Conservation (phyloP, 2,797 vertebrate species). For the Antennarius maculatus region DNA sequence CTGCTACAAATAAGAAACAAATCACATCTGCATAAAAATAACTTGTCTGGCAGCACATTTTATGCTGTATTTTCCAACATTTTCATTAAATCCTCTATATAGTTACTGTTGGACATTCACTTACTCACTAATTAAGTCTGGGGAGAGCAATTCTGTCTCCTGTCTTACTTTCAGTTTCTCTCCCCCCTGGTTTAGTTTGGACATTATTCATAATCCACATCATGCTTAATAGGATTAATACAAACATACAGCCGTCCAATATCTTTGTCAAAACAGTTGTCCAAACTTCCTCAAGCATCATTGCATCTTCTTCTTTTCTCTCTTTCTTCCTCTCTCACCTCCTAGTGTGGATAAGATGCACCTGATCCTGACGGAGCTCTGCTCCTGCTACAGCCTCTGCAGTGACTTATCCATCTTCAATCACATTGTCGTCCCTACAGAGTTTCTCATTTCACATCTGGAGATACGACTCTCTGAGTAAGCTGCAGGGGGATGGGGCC, state of each 20-base stretch:
- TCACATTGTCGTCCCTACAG: slow-evolving; percentile 86
- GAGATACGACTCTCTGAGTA: slow-evolving; percentile 89
- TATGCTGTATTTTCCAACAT: neutral
- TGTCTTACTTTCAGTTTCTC: slow-evolving; percentile 11
- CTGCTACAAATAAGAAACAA: slow-evolving; percentile 23
- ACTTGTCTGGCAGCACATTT: slow-evolving; percentile 13
- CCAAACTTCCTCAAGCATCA: slow-evolving; percentile 12
- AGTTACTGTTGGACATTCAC: slow-evolving; percentile 7
- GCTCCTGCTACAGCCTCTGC: slow-evolving; percentile 83
- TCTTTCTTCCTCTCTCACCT: slow-evolving; percentile 8
- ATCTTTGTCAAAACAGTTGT: slow-evolving; percentile 51
- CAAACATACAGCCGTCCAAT: slow-evolving; percentile 9
- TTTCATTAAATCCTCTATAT: slow-evolving; percentile 18
- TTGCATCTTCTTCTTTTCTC: slow-evolving; percentile 6
- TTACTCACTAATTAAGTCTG: slow-evolving; percentile 24
- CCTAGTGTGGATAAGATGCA: slow-evolving; percentile 94
- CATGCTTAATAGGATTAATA: slow-evolving; percentile 38
- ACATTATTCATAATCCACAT: slow-evolving; percentile 15
- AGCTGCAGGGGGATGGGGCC: slow-evolving; percentile 26
- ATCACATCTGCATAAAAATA: neutral
- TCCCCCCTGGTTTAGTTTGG: slow-evolving; percentile 21
- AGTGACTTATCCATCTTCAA: slow-evolving; percentile 83
- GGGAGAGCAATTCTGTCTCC: slow-evolving; percentile 26
- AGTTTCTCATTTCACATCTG: slow-evolving; percentile 90
- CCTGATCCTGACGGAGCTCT: slow-evolving; percentile 86